A percentile compares a stretch with the other conserved stretches of the same genome.
phyloP scores from a whole-genome alignment of 2,113 vertebrate genomes.

The Phalacrocorax pelagicus region DNA sequence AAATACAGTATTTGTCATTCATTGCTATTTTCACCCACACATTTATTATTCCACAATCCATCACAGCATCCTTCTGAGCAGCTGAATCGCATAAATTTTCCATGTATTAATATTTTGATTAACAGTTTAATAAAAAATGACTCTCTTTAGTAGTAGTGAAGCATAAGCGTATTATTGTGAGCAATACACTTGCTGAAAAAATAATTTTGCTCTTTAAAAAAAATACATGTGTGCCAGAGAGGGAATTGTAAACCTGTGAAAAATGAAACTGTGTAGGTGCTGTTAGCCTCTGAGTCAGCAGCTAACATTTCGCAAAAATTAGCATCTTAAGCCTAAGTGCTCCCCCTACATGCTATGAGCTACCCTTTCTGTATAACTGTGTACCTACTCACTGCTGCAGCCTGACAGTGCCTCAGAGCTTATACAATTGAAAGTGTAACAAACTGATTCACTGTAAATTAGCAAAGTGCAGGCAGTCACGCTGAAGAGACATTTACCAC shows the following conservation, averaged over 20 bases:
- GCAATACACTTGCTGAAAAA: neutral
- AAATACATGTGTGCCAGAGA: neutral
- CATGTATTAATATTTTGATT: conserved; percentile 47
- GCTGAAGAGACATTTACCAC: neutral
- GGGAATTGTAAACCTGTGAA: conserved; percentile 18
- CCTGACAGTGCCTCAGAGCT: conserved; percentile 3
- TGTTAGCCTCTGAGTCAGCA: conserved; percentile 57
- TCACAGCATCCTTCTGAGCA: neutral
- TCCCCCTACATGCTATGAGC: conserved; percentile 20
- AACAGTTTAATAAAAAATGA: conserved; percentile 19
- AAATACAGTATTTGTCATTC: conserved; percentile 12
- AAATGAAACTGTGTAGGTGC: conserved; percentile 23
- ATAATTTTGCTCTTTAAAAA: neutral
- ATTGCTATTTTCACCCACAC: neutral
- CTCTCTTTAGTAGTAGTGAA: neutral
- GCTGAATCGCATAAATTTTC: neutral
- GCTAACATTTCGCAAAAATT: conserved; percentile 42
- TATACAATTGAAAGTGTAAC: neutral
- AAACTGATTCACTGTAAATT: conserved; percentile 38
- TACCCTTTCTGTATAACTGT: neutral
- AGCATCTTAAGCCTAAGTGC: conserved; percentile 25
- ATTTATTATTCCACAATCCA: conserved; percentile 11
- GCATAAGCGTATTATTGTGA: neutral
- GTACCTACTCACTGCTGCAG: neutral
- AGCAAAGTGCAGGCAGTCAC: neutral